A percentile compares a stretch with the other conserved stretches of the same genome.
Evolutionary conservation across 1,140 invertebrate genomes (phyloP).

Genomic region (Eriocheir sinensis): DNA sequence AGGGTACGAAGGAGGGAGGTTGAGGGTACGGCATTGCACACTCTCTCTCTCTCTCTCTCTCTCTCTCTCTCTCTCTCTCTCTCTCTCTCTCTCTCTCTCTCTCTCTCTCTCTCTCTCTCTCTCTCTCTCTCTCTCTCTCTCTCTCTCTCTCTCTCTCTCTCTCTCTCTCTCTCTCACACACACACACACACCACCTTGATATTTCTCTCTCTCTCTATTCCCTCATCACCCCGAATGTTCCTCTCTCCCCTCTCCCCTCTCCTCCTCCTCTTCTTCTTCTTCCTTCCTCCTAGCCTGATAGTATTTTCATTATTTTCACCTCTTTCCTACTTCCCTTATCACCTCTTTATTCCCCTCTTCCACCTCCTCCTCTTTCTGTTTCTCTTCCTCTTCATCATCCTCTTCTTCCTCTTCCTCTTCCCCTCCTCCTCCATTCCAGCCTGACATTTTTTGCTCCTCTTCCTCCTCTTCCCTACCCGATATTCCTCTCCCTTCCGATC

Average conservation of each 20-base stretch:
- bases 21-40: too few species aligned
- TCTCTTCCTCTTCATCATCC: background rate
- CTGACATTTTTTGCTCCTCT: too few species aligned
- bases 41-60: background rate
- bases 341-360: background rate
- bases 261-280: background rate
- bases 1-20: too few species aligned
- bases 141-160: conserved; percentile 28
- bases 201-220: background rate
- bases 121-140: background rate
- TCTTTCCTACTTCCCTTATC: background rate
- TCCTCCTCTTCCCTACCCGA: too few species aligned
- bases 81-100: background rate
- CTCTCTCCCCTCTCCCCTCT: background rate
- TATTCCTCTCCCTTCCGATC: too few species aligned
- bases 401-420: background rate
- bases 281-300: background rate
- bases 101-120: conserved; percentile 46
- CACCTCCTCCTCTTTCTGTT: conserved; percentile 38
- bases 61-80: background rate
- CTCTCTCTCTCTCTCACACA: background rate
- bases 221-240: background rate
- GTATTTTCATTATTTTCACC: background rate
- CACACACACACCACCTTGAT: background rate
- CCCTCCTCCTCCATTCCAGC: too few species aligned